These are phyloP conservation scores for Oxyteleia sp. DNA, from an alignment of 2,888 invertebrate genomes.

Conservation along the genomic window DNA sequence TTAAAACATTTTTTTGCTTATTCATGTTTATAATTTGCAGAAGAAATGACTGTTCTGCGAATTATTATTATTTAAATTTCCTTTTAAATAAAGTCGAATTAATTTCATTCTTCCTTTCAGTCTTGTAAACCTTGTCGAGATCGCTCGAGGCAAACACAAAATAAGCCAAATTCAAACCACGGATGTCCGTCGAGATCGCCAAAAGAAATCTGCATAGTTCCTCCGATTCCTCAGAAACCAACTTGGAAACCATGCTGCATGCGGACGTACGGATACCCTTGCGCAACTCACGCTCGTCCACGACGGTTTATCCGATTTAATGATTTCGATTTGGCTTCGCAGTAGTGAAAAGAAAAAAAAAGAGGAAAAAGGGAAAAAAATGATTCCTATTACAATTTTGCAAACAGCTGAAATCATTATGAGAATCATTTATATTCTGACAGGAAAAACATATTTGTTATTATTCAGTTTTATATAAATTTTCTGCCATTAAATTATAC, in stretches of 20 bases:
- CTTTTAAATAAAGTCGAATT: too few relatives aligned
- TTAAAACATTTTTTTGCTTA: too few relatives aligned
- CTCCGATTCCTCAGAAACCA: slow-evolving; percentile 78
- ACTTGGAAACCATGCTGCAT: slow-evolving; percentile 81
- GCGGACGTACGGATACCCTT: slow-evolving; percentile 79
- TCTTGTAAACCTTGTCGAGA: slow-evolving; percentile 74
- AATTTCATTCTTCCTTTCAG: too few relatives aligned
- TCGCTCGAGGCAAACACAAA: too few relatives aligned
- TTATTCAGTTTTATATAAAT: slow-evolving; percentile 20
- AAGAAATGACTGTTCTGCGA: too few relatives aligned
- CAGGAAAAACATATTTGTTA: slow-evolving; percentile 7
- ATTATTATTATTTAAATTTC: too few relatives aligned
- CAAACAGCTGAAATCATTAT: slow-evolving; percentile 17
- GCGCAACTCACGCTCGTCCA: slow-evolving; percentile 77
- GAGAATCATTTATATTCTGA: slow-evolving; percentile 5
- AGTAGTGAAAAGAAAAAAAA: slow-evolving; percentile 73
- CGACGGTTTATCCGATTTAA: slow-evolving; percentile 73
- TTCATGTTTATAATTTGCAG: too few relatives aligned
- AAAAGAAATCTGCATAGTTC: slow-evolving; percentile 75
- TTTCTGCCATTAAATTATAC: too few relatives aligned
- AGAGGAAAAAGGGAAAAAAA: slow-evolving; percentile 7
- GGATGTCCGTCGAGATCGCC: slow-evolving; percentile 73
- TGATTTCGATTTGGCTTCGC: slow-evolving; percentile 76
- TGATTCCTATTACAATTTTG: slow-evolving; percentile 13
- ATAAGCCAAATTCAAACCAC: slow-evolving; percentile 1